Percentiles rank a stretch among this genome's conserved stretches.
These are phyloP conservation scores for Pelobates cultripes DNA, from an alignment of 2,797 vertebrate genomes.

Conservation along the genomic window DNA sequence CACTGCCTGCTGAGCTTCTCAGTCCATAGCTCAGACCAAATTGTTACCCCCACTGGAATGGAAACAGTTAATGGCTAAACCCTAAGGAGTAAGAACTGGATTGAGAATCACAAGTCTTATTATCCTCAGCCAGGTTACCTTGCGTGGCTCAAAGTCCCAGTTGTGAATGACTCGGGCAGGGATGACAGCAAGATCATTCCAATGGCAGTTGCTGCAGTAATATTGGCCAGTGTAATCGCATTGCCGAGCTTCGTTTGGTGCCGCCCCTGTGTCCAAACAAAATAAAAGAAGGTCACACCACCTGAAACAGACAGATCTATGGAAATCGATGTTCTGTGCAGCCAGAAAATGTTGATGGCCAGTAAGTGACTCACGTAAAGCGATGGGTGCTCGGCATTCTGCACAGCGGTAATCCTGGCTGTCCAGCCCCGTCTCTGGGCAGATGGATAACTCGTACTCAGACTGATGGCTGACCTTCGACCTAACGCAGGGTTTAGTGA, in stretches of 20 bases:
- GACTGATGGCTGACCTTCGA: slow-evolving; percentile 97
- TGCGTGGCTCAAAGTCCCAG: slow-evolving; percentile 94
- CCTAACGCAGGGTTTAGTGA: slow-evolving; percentile 90
- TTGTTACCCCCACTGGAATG: no score
- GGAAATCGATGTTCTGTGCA: no score
- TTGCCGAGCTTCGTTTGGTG: slow-evolving; percentile 90
- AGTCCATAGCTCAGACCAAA: no score
- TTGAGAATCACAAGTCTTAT: background rate
- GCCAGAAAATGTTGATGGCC: no score
- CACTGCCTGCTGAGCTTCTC: no score
- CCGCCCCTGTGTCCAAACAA: slow-evolving; percentile 76
- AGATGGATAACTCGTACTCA: slow-evolving; percentile 94
- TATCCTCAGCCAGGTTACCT: slow-evolving; percentile 71
- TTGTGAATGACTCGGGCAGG: slow-evolving; percentile 95
- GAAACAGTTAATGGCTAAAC: no score
- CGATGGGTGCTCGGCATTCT: slow-evolving; percentile 88
- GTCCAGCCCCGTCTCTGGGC: slow-evolving; percentile 91
- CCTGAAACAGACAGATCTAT: no score
- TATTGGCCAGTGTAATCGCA: slow-evolving; percentile 97
- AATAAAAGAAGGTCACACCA: no score
- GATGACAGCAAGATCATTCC: slow-evolving; percentile 90
- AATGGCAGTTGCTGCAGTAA: slow-evolving; percentile 96
- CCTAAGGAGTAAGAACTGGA: no score
- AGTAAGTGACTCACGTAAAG: slow-evolving; percentile 83
- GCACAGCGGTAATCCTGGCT: slow-evolving; percentile 95